Base-by-base conservation (phyloP, 2,888 invertebrate genomes). In the Pachliopta kotzebuea region DNA sequence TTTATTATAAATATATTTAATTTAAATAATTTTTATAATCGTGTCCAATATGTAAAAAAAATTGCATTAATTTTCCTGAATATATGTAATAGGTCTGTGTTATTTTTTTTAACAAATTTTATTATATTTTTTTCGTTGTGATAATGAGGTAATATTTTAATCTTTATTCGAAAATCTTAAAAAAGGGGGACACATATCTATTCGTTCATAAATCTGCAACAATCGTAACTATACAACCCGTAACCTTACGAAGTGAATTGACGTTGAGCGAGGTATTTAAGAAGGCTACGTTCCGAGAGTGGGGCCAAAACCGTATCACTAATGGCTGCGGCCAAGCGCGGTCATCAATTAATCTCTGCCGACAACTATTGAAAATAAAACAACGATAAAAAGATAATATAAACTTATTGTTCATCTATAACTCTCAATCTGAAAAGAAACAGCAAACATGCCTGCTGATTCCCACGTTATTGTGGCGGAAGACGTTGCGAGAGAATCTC, bases 201-300 rank as follows among this genome's bases (percentile, higher is more conserved):
- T 68, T 68, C 56, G 67, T 62, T 68, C 55, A 63, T 68, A 67
- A 69, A 68, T 67, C 67, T 71, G 62, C 59, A 68, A 58, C 68
- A 68, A 52, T 66, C 59, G 65, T 64, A 64, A 61, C 64, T 59
- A 58, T 65, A 61, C 60, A 67, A 63, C 74, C 71, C 71, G 76
- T 80, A 88, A 88, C 90, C 88, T 90, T 88, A 85, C 77, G 71
- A 80, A 84, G 84, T 81, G 83, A 84, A 85, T 79, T 88, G 89
- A 82, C 83, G 79, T 76, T 72, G 70, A 76, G 76, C 76, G 77
- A 77, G 74, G 84, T 90, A 90, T 91, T 88, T 90, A 91, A 90
- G 89, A 88, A 87, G 84, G 87, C 80, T 77, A 72, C 85, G 68
- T 77, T 71, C 68, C 71, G 74, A 76, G 73, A 74, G 76, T 76